Evolutionary conservation across 2,113 vertebrate species (phyloP), one percentile per base, ranked within the genome.

Genomic region (Macrotis lagotis): DNA sequence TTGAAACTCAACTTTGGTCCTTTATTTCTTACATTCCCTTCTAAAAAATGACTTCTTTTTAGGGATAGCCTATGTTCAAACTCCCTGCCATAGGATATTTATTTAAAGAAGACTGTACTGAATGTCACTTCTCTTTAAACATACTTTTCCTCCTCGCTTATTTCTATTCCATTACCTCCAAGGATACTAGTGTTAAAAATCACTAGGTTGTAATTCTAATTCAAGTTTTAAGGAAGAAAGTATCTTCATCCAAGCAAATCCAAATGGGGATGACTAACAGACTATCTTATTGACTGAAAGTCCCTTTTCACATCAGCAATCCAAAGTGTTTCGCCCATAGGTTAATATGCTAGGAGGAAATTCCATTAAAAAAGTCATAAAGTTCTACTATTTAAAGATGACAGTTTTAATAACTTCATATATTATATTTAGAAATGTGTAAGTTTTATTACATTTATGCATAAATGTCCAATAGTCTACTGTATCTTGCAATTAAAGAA

Each of bases 391-490:
- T 74, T 66, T 24, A 37, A 90, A 90, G 89, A 90, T 90, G 89
- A 90, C 89, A 90, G 25, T 14, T 90, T 90, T 90, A 48, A 90
- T 90, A 90, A 90, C 89, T 90, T 90, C 89, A 90, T 90, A 48
- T 90, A 50, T 90, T 90, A 90, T 48, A 90, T 48, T 90, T 49
- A 90, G 47, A 90, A 48, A 50, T 50, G 47, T 48, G 89, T 49
- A 49, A 89, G 88, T 90, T 90, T 90, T 90, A 90, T 48, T 48
- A 90, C 89, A 90, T 90, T 90, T 90, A 90, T 90, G 48, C 89
- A 90, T 48, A 83, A 90, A 92, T 90, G 11, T 16, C 4, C 53
- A 51, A 31, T 11, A 93, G 66, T 88, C 44, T 1, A 95, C 12
- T 83, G 3, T 37, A 93, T 92, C n/a, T 89, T 94, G 22, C 52